Conservation (phyloP, 2,888 invertebrate species). For the Euzophera pinguis region DNA sequence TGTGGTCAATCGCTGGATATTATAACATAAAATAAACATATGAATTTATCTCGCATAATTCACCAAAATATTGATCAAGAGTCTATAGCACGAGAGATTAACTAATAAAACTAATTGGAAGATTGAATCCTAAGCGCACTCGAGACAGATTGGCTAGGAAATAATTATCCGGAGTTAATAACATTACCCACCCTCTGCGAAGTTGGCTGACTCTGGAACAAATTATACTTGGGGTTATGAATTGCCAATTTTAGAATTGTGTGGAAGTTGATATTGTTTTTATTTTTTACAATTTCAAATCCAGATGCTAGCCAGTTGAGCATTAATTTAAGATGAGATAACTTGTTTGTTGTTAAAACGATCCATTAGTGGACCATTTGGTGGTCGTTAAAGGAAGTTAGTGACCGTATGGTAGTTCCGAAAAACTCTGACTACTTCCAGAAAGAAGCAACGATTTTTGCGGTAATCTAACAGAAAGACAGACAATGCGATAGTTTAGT, state of each 20-base stretch:
- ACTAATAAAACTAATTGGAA: background rate
- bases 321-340: too few relatives aligned
- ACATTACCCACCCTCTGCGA: background rate
- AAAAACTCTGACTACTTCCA: too few relatives aligned
- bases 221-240: background rate
- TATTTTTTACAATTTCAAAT: background rate
- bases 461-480: too few relatives aligned
- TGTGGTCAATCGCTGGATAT: too few relatives aligned
- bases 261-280: background rate
- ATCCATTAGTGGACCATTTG: too few relatives aligned
- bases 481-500: too few relatives aligned
- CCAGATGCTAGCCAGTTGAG: too few relatives aligned
- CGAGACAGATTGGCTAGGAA: constrained; percentile 1
- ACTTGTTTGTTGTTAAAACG: too few relatives aligned
- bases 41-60: background rate
- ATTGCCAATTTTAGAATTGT: background rate
- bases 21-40: too few relatives aligned
- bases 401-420: too few relatives aligned
- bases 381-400: too few relatives aligned
- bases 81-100: background rate
- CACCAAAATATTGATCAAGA: background rate
- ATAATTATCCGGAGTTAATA: constrained; percentile 5
- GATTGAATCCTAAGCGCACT: background rate
- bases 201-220: background rate
- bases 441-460: too few relatives aligned